phyloP scores from a whole-genome alignment of 2,888 invertebrate species.

The Dascillus cervinus region DNA sequence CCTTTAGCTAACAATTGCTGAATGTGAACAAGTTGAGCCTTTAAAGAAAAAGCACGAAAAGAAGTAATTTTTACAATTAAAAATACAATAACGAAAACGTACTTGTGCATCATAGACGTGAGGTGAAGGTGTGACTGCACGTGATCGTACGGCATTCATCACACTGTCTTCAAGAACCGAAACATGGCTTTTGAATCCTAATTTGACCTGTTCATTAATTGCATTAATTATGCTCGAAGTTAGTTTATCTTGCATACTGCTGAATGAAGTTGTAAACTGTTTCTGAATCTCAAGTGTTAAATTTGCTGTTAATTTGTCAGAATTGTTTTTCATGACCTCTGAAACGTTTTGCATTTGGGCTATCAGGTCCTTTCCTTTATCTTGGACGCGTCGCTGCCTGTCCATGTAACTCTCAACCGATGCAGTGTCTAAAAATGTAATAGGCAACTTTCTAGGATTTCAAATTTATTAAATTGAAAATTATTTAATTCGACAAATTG shows the following conservation, averaged over 20 bases:
- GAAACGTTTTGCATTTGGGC: conserved; percentile 39
- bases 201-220: conserved; percentile 40
- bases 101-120: conserved; percentile 48
- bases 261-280: conserved; percentile 35
- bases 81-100: conserved; percentile 20
- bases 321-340: conserved; percentile 34
- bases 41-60: conserved; percentile 18
- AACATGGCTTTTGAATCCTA: conserved; percentile 53
- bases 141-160: conserved; percentile 55
- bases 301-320: conserved; percentile 33
- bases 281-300: conserved; percentile 36
- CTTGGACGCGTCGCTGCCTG: conserved; percentile 38
- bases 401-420: conserved; percentile 42
- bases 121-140: conserved; percentile 69
- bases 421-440: conserved; percentile 37
- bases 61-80: not conserved
- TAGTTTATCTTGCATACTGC: conserved; percentile 41
- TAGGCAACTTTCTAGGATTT: too few relatives aligned
- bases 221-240: conserved; percentile 35
- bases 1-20: conserved; percentile 60
- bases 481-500: too few relatives aligned
- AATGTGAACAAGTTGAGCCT: conserved; percentile 61
- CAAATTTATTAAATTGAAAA: too few relatives aligned
- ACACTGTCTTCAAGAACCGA: conserved; percentile 51
- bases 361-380: conserved; percentile 40